Conservation (phyloP, 2,113 vertebrate genomes). For the Bubalus kerabau region DNA sequence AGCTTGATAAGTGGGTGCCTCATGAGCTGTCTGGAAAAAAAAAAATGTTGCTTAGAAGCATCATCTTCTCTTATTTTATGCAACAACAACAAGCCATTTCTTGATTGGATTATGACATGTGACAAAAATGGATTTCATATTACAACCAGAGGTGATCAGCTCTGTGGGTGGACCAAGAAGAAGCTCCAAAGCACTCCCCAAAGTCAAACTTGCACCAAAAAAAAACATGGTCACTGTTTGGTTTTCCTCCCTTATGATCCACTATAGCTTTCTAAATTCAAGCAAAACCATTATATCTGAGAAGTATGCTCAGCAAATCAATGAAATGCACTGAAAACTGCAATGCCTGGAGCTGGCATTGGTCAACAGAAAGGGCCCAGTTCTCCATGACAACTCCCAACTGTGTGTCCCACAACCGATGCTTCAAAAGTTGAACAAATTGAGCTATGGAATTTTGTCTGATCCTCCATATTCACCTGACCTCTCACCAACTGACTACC, state of each 20-base stretch:
- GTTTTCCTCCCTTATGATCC: not conserved
- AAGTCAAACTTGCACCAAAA: not conserved
- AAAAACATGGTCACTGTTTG: not conserved
- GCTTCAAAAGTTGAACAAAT: not conserved
- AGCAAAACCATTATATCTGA: not conserved
- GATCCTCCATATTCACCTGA: not conserved
- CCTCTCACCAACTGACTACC: not conserved
- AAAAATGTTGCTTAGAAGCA: not conserved
- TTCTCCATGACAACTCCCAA: not conserved
- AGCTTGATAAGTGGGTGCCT: not conserved
- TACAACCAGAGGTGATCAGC: not conserved
- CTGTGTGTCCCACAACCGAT: not conserved
- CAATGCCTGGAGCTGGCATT: not conserved
- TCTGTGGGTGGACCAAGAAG: not conserved
- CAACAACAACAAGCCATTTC: not conserved
- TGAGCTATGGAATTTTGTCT: not conserved
- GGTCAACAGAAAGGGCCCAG: not conserved
- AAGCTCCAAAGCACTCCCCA: not conserved
- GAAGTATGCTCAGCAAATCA: not conserved
- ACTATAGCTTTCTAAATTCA: not conserved
- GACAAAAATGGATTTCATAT: not conserved
- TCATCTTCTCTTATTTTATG: not conserved
- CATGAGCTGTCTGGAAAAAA: not conserved
- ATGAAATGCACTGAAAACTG: not conserved
- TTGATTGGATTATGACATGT: not conserved